Conservation (phyloP, 2,888 invertebrate genomes). For the Eristalis pertinax region DNA sequence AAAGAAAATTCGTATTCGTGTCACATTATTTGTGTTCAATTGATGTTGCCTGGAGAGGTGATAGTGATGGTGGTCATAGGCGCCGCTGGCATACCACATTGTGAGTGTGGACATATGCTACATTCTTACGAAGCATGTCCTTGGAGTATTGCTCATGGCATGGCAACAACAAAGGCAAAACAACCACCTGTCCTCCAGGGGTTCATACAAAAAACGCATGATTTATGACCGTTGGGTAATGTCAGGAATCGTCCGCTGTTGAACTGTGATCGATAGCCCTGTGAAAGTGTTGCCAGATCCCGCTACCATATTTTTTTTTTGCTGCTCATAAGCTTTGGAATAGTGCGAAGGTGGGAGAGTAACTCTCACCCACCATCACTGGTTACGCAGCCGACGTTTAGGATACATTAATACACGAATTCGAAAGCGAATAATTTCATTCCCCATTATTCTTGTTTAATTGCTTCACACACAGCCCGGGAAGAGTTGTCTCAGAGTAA, state of each 20-base stretch:
- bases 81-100: conserved; percentile 28
- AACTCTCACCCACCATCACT: neutral
- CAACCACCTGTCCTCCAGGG: conserved; percentile 62
- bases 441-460: conserved; percentile 60
- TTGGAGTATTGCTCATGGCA: conserved; percentile 44
- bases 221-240: conserved; percentile 51
- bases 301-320: neutral
- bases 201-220: conserved; percentile 56
- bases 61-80: conserved; percentile 23
- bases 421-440: conserved; percentile 51
- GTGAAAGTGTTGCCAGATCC: conserved; percentile 19
- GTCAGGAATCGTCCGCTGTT: conserved; percentile 10
- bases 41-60: conserved; percentile 49
- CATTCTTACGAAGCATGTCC: conserved; percentile 42
- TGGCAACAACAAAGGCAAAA: conserved; percentile 36
- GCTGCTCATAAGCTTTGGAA: neutral
- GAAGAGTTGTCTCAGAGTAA: conserved; percentile 3
- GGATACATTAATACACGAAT: conserved; percentile 39
- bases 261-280: conserved; percentile 49
- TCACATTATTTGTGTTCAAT: conserved; percentile 72
- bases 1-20: conserved; percentile 71
- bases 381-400: neutral
- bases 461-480: conserved; percentile 57
- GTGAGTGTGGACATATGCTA: conserved; percentile 55
- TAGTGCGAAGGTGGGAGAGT: neutral